Evolutionary conservation across 1,140 invertebrate genomes (phyloP).

Genomic region (Trachymyrmex cornetzi): DNA sequence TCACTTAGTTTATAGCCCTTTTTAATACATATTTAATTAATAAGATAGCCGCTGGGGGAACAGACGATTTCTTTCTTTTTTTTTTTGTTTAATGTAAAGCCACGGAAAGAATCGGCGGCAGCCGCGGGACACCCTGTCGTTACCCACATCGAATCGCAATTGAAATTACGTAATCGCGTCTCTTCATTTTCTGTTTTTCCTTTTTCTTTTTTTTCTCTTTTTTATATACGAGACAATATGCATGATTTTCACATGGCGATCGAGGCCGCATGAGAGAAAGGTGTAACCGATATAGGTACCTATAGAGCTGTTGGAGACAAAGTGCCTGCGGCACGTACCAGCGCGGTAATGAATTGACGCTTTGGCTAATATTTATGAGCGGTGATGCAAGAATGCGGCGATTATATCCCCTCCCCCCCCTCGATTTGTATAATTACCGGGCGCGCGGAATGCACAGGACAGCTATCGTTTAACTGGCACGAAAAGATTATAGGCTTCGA

Average conservation of each 20-base stretch:
- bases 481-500: slow-evolving; percentile 47
- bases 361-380: slow-evolving; percentile 62
- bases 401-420: slow-evolving; percentile 4
- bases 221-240: background rate
- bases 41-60: slow-evolving; percentile 15
- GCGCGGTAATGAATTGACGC: slow-evolving; percentile 65
- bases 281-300: slow-evolving; percentile 24
- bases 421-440: slow-evolving; percentile 64
- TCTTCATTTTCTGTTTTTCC: background rate
- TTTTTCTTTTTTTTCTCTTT: background rate
- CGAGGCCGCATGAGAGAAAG: slow-evolving; percentile 42
- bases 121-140: slow-evolving; percentile 40
- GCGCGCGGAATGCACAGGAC: slow-evolving; percentile 45
- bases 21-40: too few relatives aligned
- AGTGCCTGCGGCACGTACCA: slow-evolving; percentile 31
- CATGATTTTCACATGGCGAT: slow-evolving; percentile 24
- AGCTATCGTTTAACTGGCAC: slow-evolving; percentile 55
- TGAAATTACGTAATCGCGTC: slow-evolving; percentile 41
- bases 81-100: slow-evolving; percentile 33
- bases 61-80: slow-evolving; percentile 24
- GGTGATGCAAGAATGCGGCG: slow-evolving; percentile 43
- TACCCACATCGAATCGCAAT: slow-evolving; percentile 19
- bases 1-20: too few relatives aligned
- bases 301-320: slow-evolving; percentile 20
- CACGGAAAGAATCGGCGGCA: background rate